These are phyloP conservation scores for Galaxea fascicularis DNA, from an alignment of 92 coral and sea anemone species.

Conservation along the genomic window DNA sequence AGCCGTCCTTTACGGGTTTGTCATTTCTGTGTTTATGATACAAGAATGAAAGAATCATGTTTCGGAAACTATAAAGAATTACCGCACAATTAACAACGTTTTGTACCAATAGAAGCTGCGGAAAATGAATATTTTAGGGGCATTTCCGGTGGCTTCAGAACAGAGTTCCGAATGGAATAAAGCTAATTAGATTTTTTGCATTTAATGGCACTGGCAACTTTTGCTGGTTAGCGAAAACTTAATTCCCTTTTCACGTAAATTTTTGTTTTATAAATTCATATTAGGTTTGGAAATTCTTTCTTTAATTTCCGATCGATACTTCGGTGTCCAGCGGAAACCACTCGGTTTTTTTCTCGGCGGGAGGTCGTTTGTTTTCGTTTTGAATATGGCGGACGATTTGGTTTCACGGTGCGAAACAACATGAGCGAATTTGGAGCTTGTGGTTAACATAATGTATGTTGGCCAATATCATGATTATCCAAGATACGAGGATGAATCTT, in stretches of 20 bases:
- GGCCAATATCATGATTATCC: slow-evolving; percentile 80
- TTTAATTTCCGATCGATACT: slow-evolving; percentile 5
- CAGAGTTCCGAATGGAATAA: neutral
- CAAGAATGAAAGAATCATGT: too few species aligned
- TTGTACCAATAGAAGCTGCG: neutral
- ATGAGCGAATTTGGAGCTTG: slow-evolving; percentile 78
- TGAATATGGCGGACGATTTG: slow-evolving; percentile 57
- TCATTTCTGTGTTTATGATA: too few species aligned
- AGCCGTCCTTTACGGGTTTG: too few species aligned
- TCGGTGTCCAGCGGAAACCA: slow-evolving; percentile 33
- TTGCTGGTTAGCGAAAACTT: slow-evolving; percentile 4
- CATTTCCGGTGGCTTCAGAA: slow-evolving; percentile 32
- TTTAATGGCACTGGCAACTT: neutral
- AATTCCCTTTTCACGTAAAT: slow-evolving; percentile 15
- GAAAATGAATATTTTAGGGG: too few species aligned
- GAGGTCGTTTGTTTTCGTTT: slow-evolving; percentile 39
- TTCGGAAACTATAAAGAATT: too few species aligned
- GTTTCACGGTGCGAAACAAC: slow-evolving; percentile 32
- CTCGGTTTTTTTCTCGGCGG: slow-evolving; percentile 36
- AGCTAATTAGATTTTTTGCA: slow-evolving; percentile 5
- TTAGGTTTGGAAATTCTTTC: too few species aligned
- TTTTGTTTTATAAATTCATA: too few species aligned
- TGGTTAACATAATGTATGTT: slow-evolving; percentile 82
- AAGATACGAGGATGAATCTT: slow-evolving; percentile 73
- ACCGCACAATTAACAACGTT: neutral